Evolutionary conservation across 2,888 invertebrate genomes (phyloP).

Genomic region (Philonicus albiceps): DNA sequence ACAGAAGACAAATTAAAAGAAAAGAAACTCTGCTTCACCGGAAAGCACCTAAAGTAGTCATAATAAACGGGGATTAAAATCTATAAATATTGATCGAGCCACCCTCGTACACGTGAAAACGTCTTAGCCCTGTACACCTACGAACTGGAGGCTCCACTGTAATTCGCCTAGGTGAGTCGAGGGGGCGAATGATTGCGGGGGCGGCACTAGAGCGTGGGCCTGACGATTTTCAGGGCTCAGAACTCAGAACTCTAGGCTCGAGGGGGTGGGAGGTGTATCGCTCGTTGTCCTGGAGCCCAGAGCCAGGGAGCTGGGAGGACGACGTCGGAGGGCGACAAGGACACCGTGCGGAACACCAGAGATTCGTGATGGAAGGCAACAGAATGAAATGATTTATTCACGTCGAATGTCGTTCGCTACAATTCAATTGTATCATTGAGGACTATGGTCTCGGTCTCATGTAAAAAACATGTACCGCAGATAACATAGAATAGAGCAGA

Average conservation of each 20-base stretch:
- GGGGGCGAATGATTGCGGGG: no score
- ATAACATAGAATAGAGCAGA: background rate
- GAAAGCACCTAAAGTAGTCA: constrained; percentile 31
- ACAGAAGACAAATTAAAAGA: constrained; percentile 17
- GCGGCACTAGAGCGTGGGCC: background rate
- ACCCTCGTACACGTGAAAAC: constrained; percentile 40
- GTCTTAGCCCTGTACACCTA: constrained; percentile 35
- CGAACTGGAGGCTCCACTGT: background rate
- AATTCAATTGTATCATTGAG: constrained; percentile 13
- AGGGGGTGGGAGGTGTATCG: background rate
- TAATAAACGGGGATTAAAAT: constrained; percentile 32
- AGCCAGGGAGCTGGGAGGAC: no score
- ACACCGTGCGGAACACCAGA: background rate
- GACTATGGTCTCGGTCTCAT: background rate
- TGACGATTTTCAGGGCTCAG: background rate
- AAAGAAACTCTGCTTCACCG: background rate
- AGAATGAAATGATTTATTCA: constrained; percentile 28
- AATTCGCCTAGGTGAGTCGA: background rate
- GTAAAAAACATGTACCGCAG: constrained; percentile 7
- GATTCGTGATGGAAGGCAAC: background rate
- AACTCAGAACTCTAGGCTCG: no score
- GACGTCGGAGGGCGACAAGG: background rate
- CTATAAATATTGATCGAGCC: constrained; percentile 41
- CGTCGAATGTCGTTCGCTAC: constrained; percentile 20
- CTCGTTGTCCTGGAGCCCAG: background rate